A percentile compares a stretch with the other conserved stretches of the same genome.
phyloP scores from a whole-genome alignment of 53 echinoderm and acorn worm genomes.

The Paracentrotus lividus region DNA sequence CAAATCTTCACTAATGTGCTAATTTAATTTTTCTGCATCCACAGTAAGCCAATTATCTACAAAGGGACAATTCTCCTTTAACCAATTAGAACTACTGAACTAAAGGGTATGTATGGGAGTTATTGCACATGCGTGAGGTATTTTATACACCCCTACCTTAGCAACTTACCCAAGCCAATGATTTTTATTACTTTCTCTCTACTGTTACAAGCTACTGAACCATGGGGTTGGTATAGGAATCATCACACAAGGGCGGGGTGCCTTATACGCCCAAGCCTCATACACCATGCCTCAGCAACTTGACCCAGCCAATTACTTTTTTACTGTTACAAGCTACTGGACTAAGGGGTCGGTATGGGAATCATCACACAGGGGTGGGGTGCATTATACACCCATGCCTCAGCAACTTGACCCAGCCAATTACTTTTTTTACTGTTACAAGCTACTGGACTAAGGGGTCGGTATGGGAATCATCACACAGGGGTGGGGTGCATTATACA shows the following conservation, averaged over 20 bases:
- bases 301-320: too few relatives aligned
- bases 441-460: too few relatives aligned
- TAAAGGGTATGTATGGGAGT: slow-evolving; percentile 75
- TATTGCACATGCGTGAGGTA: slow-evolving; percentile 82
- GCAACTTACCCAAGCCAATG: slow-evolving; percentile 33
- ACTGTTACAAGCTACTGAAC: neutral
- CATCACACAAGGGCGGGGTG: too few relatives aligned
- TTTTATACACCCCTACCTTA: slow-evolving; percentile 74
- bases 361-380: slow-evolving; percentile 83
- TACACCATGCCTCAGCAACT: slow-evolving; percentile 73
- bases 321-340: too few relatives aligned
- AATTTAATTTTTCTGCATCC: too few relatives aligned
- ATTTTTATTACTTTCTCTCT: slow-evolving; percentile 11
- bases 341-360: too few relatives aligned
- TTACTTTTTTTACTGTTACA: too few relatives aligned
- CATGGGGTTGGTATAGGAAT: neutral
- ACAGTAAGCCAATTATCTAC: too few relatives aligned
- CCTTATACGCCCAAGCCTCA: too few relatives aligned
- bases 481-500: slow-evolving; percentile 61
- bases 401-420: slow-evolving; percentile 57
- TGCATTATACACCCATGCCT: slow-evolving; percentile 71
- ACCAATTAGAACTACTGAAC: too few relatives aligned
- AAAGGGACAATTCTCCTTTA: too few relatives aligned
- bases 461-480: slow-evolving; percentile 88
- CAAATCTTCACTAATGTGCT: too few relatives aligned